phyloP scores from a whole-genome alignment of 2,113 vertebrate species.

The Apus apus region DNA sequence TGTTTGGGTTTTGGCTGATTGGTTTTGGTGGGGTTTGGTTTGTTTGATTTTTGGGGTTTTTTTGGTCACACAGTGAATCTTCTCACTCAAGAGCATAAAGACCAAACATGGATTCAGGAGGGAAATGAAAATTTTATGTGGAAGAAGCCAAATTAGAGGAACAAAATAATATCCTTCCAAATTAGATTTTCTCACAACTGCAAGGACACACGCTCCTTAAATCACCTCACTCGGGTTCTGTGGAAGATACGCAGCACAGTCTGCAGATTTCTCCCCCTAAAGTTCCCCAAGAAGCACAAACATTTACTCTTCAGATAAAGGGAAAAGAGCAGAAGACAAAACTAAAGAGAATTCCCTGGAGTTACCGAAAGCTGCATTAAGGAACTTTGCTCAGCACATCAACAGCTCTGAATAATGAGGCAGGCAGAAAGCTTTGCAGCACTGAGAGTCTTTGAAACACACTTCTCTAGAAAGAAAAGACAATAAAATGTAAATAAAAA shows the following conservation, averaged over 20 bases:
- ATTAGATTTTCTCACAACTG: background rate
- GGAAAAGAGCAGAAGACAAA: slow-evolving; percentile 1
- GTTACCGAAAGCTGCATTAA: slow-evolving; percentile 1
- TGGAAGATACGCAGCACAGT: background rate
- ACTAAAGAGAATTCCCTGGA: background rate
- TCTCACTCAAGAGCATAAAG: background rate
- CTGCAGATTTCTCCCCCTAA: background rate
- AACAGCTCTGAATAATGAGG: slow-evolving; percentile 8
- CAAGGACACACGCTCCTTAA: background rate
- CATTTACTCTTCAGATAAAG: slow-evolving; percentile 36
- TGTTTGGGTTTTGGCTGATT: no score
- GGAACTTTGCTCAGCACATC: background rate
- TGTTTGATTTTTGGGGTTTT: background rate
- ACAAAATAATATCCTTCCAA: background rate
- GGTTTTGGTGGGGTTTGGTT: background rate
- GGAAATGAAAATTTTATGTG: rapidly evolving
- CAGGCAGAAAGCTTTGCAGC: background rate
- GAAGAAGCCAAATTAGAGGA: background rate
- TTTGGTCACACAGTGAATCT: background rate
- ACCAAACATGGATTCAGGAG: background rate
- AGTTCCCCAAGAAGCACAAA: slow-evolving; percentile 20
- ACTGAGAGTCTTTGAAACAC: background rate
- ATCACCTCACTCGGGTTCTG: background rate
- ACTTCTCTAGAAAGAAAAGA: background rate
- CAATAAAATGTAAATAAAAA: slow-evolving; percentile 10